phyloP scores from a whole-genome alignment of 1,140 invertebrate species.

The Drosophila arizonae region DNA sequence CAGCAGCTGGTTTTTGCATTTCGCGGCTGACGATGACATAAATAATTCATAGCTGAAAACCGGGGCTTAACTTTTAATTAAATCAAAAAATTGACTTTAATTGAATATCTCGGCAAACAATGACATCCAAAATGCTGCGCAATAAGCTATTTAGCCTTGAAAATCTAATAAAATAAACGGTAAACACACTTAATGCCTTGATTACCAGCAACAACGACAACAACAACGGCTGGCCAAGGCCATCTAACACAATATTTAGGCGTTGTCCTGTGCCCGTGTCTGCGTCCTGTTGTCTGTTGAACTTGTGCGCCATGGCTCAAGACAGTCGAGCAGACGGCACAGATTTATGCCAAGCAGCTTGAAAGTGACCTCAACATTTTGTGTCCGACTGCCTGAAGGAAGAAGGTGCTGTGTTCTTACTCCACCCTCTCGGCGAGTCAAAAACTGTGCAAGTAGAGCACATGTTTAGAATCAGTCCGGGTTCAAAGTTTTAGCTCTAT shows the following conservation, averaged over 20 bases:
- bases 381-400: constrained; percentile 11
- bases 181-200: constrained; percentile 81
- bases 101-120: constrained; percentile 66
- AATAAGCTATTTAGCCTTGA: constrained; percentile 76
- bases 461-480: constrained; percentile 26
- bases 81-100: constrained; percentile 73
- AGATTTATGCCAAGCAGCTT: constrained; percentile 59
- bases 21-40: constrained; percentile 47
- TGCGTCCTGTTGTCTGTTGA: background rate
- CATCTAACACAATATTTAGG: background rate
- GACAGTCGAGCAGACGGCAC: constrained; percentile 13
- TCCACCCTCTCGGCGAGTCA: background rate
- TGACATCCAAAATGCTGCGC: constrained; percentile 25
- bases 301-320: constrained; percentile 18
- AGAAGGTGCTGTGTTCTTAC: background rate
- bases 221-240: background rate
- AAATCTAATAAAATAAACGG: constrained; percentile 81
- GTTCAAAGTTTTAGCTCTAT: constrained; percentile 2
- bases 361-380: constrained; percentile 68
- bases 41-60: constrained; percentile 64
- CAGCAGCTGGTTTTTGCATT: constrained; percentile 9
- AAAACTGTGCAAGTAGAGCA: constrained; percentile 48
- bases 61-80: constrained; percentile 70
- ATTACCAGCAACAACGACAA: constrained; percentile 67
- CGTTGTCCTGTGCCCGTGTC: background rate